Conservation (phyloP, 2,888 invertebrate genomes). For the Pseudolycoriella hygida region DNA sequence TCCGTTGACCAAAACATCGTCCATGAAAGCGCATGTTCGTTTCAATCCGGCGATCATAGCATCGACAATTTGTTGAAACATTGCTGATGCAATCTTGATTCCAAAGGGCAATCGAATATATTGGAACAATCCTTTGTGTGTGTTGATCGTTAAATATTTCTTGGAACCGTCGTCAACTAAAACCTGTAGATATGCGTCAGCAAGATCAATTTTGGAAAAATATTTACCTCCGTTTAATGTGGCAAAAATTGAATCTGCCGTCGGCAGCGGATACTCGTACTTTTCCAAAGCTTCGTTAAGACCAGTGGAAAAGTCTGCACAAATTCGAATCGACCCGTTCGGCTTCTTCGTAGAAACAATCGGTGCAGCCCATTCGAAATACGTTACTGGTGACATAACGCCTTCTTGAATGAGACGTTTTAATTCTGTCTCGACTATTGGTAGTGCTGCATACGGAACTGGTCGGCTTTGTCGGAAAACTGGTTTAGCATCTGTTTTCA, state of each 20-base stretch:
- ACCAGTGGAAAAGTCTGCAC: constrained; percentile 13
- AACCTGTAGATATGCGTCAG: constrained; percentile 6
- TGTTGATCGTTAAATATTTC: constrained; percentile 1
- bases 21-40: constrained; percentile 1
- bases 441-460: constrained; percentile 11
- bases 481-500: constrained; percentile 11
- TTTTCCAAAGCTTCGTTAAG: constrained; percentile 11
- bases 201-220: constrained; percentile 3
- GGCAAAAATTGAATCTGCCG: constrained; percentile 1
- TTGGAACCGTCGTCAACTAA: constrained; percentile 2
- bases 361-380: constrained; percentile 13
- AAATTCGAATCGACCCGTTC: constrained; percentile 12
- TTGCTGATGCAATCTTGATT: constrained; percentile 9
- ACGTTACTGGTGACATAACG: constrained; percentile 12
- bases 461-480: constrained; percentile 12
- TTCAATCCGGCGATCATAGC: constrained; percentile 10
- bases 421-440: constrained; percentile 10
- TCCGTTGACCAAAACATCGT: constrained; percentile 2
- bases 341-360: constrained; percentile 10
- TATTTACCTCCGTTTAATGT: constrained; percentile 1
- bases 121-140: constrained; percentile 6
- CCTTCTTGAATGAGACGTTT: constrained; percentile 9
- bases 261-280: constrained; percentile 9
- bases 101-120: constrained; percentile 6
- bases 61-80: constrained; percentile 9